Conservation (phyloP, 2,888 invertebrate species). For the Nebria salina region DNA sequence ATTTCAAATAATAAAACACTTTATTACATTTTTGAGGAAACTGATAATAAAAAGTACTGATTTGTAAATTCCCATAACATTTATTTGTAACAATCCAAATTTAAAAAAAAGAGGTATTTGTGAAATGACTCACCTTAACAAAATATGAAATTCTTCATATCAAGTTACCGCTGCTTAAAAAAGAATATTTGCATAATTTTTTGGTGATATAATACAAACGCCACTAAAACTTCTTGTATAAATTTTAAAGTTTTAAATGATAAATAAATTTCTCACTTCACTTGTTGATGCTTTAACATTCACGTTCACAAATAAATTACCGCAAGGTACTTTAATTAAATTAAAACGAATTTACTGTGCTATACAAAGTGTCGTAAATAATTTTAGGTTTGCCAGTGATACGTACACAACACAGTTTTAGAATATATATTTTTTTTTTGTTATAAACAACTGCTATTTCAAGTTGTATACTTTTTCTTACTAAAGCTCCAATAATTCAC, state of each 20-base stretch:
- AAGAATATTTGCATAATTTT: not conserved
- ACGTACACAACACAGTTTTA: not conserved
- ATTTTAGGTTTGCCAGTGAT: not conserved
- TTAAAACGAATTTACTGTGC: slow-evolving; percentile 37
- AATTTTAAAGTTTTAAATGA: slow-evolving; percentile 44
- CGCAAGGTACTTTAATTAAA: slow-evolving; percentile 38
- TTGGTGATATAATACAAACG: not conserved
- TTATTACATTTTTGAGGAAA: no score
- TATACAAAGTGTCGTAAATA: slow-evolving; percentile 19
- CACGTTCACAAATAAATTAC: slow-evolving; percentile 39
- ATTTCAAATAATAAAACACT: no score
- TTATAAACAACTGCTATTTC: not conserved
- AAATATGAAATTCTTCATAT: not conserved
- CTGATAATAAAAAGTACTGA: no score
- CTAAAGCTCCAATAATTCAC: not conserved
- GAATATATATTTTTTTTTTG: not conserved
- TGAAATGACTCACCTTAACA: not conserved
- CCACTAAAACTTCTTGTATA: slow-evolving; percentile 33
- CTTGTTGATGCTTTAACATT: slow-evolving; percentile 36
- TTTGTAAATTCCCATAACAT: no score
- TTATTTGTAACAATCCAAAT: no score
- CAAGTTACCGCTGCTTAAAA: not conserved
- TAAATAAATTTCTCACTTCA: slow-evolving; percentile 37
- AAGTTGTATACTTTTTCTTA: not conserved
- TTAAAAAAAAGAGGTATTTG: not conserved